Base-by-base conservation (phyloP, 2,113 vertebrate genomes). In the Tenrec ecaudatus region DNA sequence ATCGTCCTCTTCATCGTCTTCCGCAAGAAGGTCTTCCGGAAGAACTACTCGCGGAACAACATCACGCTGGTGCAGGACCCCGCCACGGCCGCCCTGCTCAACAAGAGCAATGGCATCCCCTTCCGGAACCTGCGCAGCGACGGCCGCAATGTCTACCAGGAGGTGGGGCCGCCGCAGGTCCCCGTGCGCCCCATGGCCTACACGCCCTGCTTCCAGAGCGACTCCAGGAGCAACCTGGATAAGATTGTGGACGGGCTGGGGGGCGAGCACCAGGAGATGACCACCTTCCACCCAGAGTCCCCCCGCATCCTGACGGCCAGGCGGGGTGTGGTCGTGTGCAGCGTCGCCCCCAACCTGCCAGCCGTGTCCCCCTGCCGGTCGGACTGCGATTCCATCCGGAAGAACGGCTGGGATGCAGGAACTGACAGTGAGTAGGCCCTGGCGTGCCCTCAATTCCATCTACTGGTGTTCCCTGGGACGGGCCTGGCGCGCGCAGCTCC, bases 131-230 rank as follows among this genome's bases (percentile, higher is more conserved):
- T 99, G 66, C 98, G 99, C 73, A 98, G 97, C 84, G 99, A 99
- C n/a, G 98, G 98, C 53, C 98, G 99, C 79, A 99, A 99, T 75
- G 98, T 99, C 78, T 99, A 99, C 96, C 98, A 99, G 40, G 99
- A 99, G 94, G 97, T 97, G 14, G 98, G 98, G 8, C 99, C 99
- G 0, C 99, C 99, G 0, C 99, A 99, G 96, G 99, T 99, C 9
- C 99, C 99, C 0, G 99, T 99, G 47, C 98, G 99, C 84, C 99
- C 99, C 0, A 99, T 99, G 99, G 99, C 99, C 19, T 99, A 99
- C 96, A 99, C 99, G 0, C 99, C 99, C 0, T 99, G 99, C 97
- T 99, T 99, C 97, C 99, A 99, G 94, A 99, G 99, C 29, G 99
- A 99, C 53, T 98, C 99, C 0, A 98, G 99, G 80, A 98, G 98